These are phyloP conservation scores for Sterna hirundo DNA, from an alignment of 2,113 vertebrate genomes.

Conservation along the genomic window DNA sequence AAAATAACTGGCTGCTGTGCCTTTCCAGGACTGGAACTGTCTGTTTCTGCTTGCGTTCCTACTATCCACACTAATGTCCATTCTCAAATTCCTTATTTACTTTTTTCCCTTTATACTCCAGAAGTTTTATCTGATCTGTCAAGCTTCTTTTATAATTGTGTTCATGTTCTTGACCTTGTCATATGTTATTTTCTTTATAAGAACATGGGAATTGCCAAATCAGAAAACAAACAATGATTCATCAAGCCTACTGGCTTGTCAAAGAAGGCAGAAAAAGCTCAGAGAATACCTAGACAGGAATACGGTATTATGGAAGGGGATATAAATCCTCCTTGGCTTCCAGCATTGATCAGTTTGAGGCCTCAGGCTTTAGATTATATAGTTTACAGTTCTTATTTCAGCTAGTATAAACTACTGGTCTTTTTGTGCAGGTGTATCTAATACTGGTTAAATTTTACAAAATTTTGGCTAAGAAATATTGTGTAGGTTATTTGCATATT, in stretches of 20 bases:
- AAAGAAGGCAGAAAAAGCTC: conserved; percentile 35
- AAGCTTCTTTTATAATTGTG: conserved; percentile 54
- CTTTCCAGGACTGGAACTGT: background rate
- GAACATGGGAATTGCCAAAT: conserved; percentile 47
- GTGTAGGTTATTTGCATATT: background rate
- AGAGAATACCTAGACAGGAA: conserved; percentile 10
- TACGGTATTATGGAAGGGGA: background rate
- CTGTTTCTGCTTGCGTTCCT: background rate
- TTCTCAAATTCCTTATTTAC: conserved; percentile 20
- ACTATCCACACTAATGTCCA: background rate
- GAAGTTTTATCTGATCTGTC: conserved; percentile 48
- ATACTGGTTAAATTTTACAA: background rate
- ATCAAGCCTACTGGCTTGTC: conserved; percentile 39
- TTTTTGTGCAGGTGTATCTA: background rate
- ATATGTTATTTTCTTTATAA: conserved; percentile 37
- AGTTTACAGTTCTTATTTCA: conserved; percentile 2
- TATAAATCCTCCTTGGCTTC: conserved; percentile 32
- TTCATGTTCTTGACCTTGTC: conserved; percentile 57
- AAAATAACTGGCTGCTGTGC: background rate
- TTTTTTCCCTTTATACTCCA: background rate
- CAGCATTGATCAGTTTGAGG: conserved; percentile 38
- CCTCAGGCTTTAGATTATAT: background rate
- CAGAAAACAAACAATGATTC: conserved; percentile 51
- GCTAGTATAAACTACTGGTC: background rate
- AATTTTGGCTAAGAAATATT: background rate